Conservation (phyloP, 1,140 invertebrate species). For the Pogonognathellus flavescens region DNA sequence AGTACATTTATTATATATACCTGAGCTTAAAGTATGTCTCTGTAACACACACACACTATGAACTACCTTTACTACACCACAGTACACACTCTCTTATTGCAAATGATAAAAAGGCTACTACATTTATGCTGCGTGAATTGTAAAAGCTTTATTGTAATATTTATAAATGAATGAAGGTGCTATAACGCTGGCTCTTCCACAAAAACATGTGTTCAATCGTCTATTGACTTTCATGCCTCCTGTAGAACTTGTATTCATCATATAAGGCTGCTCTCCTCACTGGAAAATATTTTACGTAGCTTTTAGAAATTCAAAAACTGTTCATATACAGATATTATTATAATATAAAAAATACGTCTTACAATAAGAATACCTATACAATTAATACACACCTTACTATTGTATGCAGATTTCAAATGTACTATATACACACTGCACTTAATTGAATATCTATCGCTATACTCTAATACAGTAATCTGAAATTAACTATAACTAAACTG, state of each 20-base stretch:
- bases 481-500: too few relatives aligned
- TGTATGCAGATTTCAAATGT: too few relatives aligned
- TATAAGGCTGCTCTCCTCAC: slow-evolving; percentile 33
- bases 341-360: not conserved
- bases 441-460: too few relatives aligned
- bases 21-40: too few relatives aligned
- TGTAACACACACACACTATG: too few relatives aligned
- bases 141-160: slow-evolving; percentile 14
- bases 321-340: slow-evolving; percentile 24
- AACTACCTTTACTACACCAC: too few relatives aligned
- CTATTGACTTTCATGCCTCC: slow-evolving; percentile 34
- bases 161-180: slow-evolving; percentile 9
- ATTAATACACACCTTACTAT: not conserved
- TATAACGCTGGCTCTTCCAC: slow-evolving; percentile 24
- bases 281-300: slow-evolving; percentile 26
- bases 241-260: slow-evolving; percentile 25
- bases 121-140: not conserved
- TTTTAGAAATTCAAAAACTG: slow-evolving; percentile 1
- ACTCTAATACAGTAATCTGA: too few relatives aligned
- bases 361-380: not conserved
- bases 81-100: not conserved
- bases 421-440: too few relatives aligned
- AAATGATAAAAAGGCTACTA: not conserved
- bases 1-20: too few relatives aligned
- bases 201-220: slow-evolving; percentile 44